Base-by-base conservation (phyloP, 2,888 invertebrate genomes). In the Linnaemya tessellans region DNA sequence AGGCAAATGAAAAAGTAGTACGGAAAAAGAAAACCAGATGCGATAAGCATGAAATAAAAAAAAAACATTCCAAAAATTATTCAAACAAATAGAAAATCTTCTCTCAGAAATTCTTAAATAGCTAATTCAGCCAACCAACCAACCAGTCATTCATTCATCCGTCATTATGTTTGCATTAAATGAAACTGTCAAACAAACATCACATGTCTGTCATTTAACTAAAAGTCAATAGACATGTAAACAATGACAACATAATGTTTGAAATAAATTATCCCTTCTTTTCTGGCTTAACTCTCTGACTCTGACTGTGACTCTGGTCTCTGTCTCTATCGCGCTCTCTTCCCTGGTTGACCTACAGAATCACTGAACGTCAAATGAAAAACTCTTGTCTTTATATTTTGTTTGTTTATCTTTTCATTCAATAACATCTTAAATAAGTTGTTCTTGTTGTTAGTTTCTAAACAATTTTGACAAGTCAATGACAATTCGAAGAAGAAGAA, bases 401-500 rank as follows among this genome's bases (percentile, higher is more conserved):
- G 30, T 30, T 30, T 30, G 1, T n/a, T 41, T 46, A 20, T 43
- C 20, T 46, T 49, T 30, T 30, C 30, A 30, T 30, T 58, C 30
- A 49, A 58, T n/a, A 60, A 62, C 41, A 62, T 62, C 25, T 70
- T 62, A 38, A 51, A 46, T 8, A 30, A 62, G 56, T 70, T 68
- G 10, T 56, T 30, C 25, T 20, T 75, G 60, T 70, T 9, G 54
- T 70, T 75, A 25, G 54, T 54, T 68, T 81, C 67, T 58, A 75
- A 80, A 62, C 70, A 80, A 75, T 85, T 85, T 85, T 82, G 85
- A 85, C 85, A 85, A 82, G 74, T 71, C 74, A 85, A 75, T 85
- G 82, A 82, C 79, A 85, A 85, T 85, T 85, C 85, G 35, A 11
- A 75, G 85, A 82, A 67, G 85, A 82, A 67, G 65, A 65, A 1